Conservation (phyloP, 2,113 vertebrate species). For the Petaurus breviceps region DNA sequence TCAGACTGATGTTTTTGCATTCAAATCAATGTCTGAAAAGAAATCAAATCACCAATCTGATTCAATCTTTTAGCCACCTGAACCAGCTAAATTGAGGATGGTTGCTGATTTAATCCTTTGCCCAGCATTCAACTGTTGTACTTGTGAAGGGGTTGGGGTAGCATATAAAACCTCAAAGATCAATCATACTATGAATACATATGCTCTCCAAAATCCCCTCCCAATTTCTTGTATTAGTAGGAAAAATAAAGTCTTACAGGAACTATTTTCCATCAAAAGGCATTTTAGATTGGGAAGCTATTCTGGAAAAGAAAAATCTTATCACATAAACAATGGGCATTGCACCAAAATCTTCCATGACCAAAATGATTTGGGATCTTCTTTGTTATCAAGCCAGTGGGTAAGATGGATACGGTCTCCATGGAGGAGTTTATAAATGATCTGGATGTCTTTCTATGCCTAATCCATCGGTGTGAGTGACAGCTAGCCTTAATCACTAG, state of each 20-base stretch:
- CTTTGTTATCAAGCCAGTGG: constrained; percentile 59
- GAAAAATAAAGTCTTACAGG: background rate
- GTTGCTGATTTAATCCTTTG: background rate
- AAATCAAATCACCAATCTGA: background rate
- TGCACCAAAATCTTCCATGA: constrained; percentile 65
- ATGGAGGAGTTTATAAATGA: constrained; percentile 61
- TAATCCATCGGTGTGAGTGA: constrained; percentile 74
- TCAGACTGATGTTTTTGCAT: background rate
- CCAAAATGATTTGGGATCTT: constrained; percentile 68
- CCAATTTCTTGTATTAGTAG: background rate
- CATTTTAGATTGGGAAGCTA: constrained; percentile 51
- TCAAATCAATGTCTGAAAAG: background rate
- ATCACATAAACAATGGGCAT: constrained; percentile 63
- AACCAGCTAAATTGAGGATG: background rate
- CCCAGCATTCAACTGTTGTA: background rate
- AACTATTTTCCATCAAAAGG: background rate
- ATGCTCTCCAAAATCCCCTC: background rate
- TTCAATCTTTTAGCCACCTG: background rate
- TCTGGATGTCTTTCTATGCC: constrained; percentile 73
- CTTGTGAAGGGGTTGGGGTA: background rate
- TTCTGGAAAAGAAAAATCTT: constrained; percentile 60
- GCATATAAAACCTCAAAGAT: background rate
- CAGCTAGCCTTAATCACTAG: constrained; percentile 76
- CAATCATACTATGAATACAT: background rate
- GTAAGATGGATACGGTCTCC: constrained; percentile 45